phyloP scores from a whole-genome alignment of 2,113 vertebrate species.

The Caracal caracal region DNA sequence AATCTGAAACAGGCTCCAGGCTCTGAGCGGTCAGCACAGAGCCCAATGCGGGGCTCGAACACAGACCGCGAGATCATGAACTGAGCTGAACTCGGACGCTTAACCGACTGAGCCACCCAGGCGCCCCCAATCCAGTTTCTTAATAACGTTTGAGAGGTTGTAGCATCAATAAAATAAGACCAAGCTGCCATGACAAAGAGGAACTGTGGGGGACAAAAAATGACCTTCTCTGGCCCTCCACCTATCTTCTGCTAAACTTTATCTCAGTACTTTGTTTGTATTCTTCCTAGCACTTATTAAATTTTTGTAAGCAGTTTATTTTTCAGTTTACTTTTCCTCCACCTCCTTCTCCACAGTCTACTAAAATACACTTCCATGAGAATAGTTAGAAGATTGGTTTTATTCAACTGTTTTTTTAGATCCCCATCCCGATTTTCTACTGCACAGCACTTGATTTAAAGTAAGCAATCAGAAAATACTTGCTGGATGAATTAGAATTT shows the following conservation, averaged over 20 bases:
- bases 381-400: not conserved
- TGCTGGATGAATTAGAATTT: not conserved
- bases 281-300: not conserved
- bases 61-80: too few species aligned
- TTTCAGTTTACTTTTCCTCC: not conserved
- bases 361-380: constrained; percentile 35
- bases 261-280: not conserved
- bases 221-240: not conserved
- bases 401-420: not conserved
- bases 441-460: not conserved
- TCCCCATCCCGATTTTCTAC: not conserved
- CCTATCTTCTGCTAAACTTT: constrained; percentile 1
- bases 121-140: not conserved
- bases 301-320: constrained; percentile 54
- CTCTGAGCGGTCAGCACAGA: too few species aligned
- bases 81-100: too few species aligned
- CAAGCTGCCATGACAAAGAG: constrained; percentile 36
- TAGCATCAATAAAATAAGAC: constrained; percentile 52
- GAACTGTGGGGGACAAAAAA: constrained; percentile 1
- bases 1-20: too few species aligned
- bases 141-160: constrained; percentile 51
- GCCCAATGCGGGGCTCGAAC: too few species aligned
- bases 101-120: too few species aligned
- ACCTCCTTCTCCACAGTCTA: not conserved
- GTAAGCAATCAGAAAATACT: constrained; percentile 23